Evolutionary conservation across 2,888 invertebrate genomes (phyloP), one percentile per base, ranked within the genome.

Genomic region (Julus scandinavius): DNA sequence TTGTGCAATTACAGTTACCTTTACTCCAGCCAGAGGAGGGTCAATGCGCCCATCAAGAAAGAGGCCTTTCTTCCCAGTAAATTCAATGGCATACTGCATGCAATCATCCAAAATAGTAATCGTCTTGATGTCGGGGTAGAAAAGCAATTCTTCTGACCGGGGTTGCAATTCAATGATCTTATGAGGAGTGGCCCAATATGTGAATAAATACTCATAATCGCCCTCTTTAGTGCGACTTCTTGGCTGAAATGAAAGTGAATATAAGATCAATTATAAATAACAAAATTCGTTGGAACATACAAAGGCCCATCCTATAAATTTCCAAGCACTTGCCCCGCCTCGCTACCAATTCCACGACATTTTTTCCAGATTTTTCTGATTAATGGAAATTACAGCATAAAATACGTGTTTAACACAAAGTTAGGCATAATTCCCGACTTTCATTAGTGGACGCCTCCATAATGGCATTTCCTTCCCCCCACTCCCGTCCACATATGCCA

Each of bases 91-190:
- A 89, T 94, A 93, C 90, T 94, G 93, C 90, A 94, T 93, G 92
- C 97, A 97, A 90, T 96, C 96, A 87, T 94, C 94, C 6, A 94
- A 93, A 0, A 96, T 95, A 1, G 94, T 93, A 63, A 96, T 92
- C 88, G 94, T 93, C 88, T 94, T 93, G 49, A 94, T 93, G 2
- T 93, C 93, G 1, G 95, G 95, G 89, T 94, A 93, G 92, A 97
- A 96, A 90, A 97, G 94, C 90, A 97, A 94, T 87, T 94, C 92
- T 88, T 94, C 94, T 0, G 97, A 97, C 88, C 94, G 92, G 0
- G 96, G 96, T 0, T 94, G 93, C 72, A 98, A 93, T 11, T 93
- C 93, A 0, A 94, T 92, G 85, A 93, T 93, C 90, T 94, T 94
- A 41, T 94, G 94, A 91, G 94, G 91, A 40, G 90, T 90, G 58